A percentile compares a stretch with the other conserved stretches of the same genome.
These are phyloP conservation scores for Paracanthobrama guichenoti DNA, from an alignment of 2,113 vertebrate genomes.

Conservation along the genomic window DNA sequence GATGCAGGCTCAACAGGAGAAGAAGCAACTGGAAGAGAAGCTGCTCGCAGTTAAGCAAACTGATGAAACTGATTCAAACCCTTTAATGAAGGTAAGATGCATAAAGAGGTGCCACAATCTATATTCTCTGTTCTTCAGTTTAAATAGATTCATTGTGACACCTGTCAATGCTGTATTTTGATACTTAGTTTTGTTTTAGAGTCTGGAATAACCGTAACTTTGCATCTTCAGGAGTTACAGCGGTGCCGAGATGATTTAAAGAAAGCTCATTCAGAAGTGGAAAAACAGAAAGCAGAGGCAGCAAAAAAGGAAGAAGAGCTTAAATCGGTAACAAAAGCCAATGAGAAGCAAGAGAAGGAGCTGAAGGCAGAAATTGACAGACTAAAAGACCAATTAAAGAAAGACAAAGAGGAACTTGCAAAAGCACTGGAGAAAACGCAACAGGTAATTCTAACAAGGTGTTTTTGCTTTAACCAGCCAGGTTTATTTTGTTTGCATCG, in stretches of 20 bases:
- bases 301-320: constrained; percentile 76
- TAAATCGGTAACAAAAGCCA: constrained; percentile 68
- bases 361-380: constrained; percentile 67
- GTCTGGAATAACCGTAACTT: background rate
- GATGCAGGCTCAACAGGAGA: constrained; percentile 81
- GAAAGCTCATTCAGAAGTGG: constrained; percentile 65
- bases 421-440: constrained; percentile 64
- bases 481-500: background rate
- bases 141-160: background rate
- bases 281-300: constrained; percentile 68
- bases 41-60: constrained; percentile 67
- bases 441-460: constrained; percentile 56
- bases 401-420: constrained; percentile 71
- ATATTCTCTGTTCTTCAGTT: background rate
- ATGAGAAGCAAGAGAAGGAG: constrained; percentile 72
- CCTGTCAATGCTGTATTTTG: background rate
- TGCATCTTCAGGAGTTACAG: constrained; percentile 76
- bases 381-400: constrained; percentile 73
- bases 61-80: constrained; percentile 58
- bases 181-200: constrained; percentile 24
- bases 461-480: background rate
- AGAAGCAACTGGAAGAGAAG: constrained; percentile 81
- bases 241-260: constrained; percentile 70
- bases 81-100: constrained; percentile 64
- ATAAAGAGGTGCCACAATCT: background rate